These are phyloP conservation scores for Ephestia elutella DNA, from an alignment of 1,140 invertebrate genomes.

Conservation along the genomic window DNA sequence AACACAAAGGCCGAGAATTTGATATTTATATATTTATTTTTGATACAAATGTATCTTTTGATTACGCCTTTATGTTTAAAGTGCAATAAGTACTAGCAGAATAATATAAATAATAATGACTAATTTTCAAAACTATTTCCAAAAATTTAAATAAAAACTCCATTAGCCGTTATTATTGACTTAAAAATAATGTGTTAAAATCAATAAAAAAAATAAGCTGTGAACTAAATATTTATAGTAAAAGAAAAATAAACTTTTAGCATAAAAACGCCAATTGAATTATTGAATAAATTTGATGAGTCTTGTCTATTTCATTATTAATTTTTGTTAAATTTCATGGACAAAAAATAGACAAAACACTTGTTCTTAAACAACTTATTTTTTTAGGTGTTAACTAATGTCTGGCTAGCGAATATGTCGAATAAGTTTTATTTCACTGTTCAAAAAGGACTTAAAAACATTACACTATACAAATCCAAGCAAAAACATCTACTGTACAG, in stretches of 20 bases:
- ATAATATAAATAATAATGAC: slow-evolving; percentile 17
- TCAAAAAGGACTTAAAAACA: slow-evolving; percentile 32
- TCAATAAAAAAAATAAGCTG: slow-evolving; percentile 63
- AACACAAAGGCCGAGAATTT: slow-evolving; percentile 6
- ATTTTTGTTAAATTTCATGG: not conserved
- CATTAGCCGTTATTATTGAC: slow-evolving; percentile 27
- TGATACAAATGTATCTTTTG: not conserved
- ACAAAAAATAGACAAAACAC: slow-evolving; percentile 29
- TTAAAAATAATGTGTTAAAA: slow-evolving; percentile 41
- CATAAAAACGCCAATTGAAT: slow-evolving; percentile 20
- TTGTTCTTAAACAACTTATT: slow-evolving; percentile 57
- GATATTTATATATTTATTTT: not conserved
- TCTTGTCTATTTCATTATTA: slow-evolving; percentile 12
- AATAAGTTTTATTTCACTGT: slow-evolving; percentile 18
- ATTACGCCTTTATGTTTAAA: slow-evolving; percentile 3
- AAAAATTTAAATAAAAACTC: too few relatives aligned
- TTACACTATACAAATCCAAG: slow-evolving; percentile 53
- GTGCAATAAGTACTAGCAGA: slow-evolving; percentile 30
- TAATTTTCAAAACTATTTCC: not conserved
- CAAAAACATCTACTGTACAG: slow-evolving; percentile 63
- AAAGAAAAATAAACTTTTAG: slow-evolving; percentile 36
- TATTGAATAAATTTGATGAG: slow-evolving; percentile 4
- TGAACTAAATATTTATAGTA: slow-evolving; percentile 41
- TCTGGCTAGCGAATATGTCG: slow-evolving; percentile 30
- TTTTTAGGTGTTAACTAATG: slow-evolving; percentile 63